Evolutionary conservation across 2,113 vertebrate genomes (phyloP).

Genomic region (Atherinomorus stipes): DNA sequence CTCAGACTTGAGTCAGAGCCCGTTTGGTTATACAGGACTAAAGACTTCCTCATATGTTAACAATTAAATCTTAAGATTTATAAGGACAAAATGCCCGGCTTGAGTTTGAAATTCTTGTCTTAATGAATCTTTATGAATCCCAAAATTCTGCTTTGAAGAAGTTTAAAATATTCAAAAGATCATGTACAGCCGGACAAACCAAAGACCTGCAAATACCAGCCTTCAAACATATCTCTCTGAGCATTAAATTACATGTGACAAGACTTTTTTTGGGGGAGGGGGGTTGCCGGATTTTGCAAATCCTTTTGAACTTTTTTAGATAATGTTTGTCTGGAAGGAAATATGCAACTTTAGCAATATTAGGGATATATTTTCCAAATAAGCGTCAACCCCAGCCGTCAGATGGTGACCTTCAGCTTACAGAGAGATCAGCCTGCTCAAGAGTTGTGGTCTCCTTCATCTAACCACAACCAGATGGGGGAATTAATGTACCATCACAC

Average conservation of each 20-base stretch:
- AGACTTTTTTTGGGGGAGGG: no score
- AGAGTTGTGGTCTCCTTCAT: slow-evolving; percentile 51
- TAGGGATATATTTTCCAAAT: not conserved
- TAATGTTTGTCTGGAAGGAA: not conserved
- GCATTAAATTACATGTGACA: no score
- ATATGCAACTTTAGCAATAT: not conserved
- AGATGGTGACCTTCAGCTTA: slow-evolving; percentile 5
- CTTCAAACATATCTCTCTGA: not conserved
- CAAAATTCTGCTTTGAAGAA: no score
- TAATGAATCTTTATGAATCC: no score
- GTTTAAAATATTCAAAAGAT: no score
- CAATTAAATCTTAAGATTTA: no score
- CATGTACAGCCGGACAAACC: not conserved
- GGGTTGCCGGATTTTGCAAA: not conserved
- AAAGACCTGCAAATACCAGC: not conserved
- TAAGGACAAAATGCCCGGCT: no score
- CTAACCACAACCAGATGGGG: slow-evolving; percentile 63
- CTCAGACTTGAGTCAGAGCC: no score
- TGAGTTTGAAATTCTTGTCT: no score
- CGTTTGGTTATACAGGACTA: not conserved
- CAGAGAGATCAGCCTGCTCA: slow-evolving; percentile 7
- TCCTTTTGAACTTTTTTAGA: not conserved
- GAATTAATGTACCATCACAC: slow-evolving; percentile 22
- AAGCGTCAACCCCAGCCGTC: not conserved
- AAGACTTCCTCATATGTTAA: not conserved